Evolutionary conservation across 2,888 invertebrate genomes (phyloP).

Genomic region (Serripes groenlandicus): DNA sequence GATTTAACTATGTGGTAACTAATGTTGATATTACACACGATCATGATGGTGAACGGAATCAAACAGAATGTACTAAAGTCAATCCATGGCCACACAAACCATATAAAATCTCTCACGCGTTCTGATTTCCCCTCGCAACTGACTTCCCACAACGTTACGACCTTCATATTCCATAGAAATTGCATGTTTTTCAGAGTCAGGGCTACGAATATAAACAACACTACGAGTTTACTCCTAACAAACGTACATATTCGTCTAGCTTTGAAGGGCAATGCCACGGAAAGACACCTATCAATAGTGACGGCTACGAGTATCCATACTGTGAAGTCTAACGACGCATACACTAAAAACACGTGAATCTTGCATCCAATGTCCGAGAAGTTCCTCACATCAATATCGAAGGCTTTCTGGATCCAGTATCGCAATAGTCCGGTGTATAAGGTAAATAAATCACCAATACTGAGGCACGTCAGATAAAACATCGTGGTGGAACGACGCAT

Average conservation of each 20-base stretch:
- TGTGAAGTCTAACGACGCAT: constrained; percentile 78
- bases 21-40: constrained; percentile 75
- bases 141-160: constrained; percentile 56
- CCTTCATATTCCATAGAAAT: constrained; percentile 79
- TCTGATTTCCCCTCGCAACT: constrained; percentile 47
- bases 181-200: constrained; percentile 78
- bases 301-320: constrained; percentile 83
- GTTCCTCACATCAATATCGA: constrained; percentile 67
- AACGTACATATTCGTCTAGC: constrained; percentile 76
- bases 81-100: constrained; percentile 77
- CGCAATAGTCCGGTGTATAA: constrained; percentile 72
- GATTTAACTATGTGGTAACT: constrained; percentile 70
- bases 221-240: constrained; percentile 69
- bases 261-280: constrained; percentile 80
- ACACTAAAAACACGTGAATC: constrained; percentile 81
- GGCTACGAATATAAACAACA: constrained; percentile 57
- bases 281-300: constrained; percentile 82
- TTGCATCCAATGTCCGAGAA: constrained; percentile 77
- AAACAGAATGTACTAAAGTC: constrained; percentile 77
- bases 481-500: constrained; percentile 70
- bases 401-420: constrained; percentile 72
- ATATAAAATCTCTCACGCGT: constrained; percentile 37
- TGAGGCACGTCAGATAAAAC: constrained; percentile 70
- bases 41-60: constrained; percentile 77
- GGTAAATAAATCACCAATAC: constrained; percentile 68